A percentile compares a stretch with the other conserved stretches of the same genome.
phyloP scores from a whole-genome alignment of 2,888 invertebrate species.

The Acrocera orbiculus region DNA sequence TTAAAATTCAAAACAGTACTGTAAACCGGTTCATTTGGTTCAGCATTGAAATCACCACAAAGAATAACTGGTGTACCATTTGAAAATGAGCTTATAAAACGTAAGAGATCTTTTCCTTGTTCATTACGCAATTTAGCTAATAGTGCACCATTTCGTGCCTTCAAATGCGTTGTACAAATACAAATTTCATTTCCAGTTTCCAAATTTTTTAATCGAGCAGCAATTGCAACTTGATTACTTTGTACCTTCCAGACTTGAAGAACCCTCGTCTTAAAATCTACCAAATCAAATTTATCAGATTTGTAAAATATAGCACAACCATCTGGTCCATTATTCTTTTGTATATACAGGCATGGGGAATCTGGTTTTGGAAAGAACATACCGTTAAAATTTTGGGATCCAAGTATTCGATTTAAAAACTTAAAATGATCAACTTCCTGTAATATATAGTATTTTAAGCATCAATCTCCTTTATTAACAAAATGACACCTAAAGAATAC shows the following conservation, averaged over 20 bases:
- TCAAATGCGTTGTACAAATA: conserved; percentile 54
- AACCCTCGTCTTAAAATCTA: conserved; percentile 38
- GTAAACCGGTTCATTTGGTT: conserved; percentile 52
- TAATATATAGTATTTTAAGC: conserved; percentile 11
- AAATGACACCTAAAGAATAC: conserved; percentile 22
- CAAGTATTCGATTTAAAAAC: conserved; percentile 42
- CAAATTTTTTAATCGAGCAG: conserved; percentile 36
- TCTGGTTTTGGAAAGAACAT: conserved; percentile 59
- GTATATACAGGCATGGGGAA: conserved; percentile 54
- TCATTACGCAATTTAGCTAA: conserved; percentile 49
- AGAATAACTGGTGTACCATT: conserved; percentile 40
- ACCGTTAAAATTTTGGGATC: conserved; percentile 46
- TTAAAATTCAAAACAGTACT: conserved; percentile 36
- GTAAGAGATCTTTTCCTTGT: conserved; percentile 48
- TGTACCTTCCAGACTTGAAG: conserved; percentile 56
- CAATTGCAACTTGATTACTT: conserved; percentile 53
- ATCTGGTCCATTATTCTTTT: conserved; percentile 57
- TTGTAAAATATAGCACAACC: conserved; percentile 61
- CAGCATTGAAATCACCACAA: conserved; percentile 63
- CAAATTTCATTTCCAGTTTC: conserved; percentile 42
- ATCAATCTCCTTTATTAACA: conserved; percentile 1
- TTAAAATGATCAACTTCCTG: conserved; percentile 61
- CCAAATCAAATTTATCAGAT: conserved; percentile 40
- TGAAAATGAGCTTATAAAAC: conserved; percentile 35
- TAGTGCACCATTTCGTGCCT: conserved; percentile 49